Evolutionary conservation across 2,797 vertebrate species (phyloP).

Genomic region (Decapterus maruadsi): DNA sequence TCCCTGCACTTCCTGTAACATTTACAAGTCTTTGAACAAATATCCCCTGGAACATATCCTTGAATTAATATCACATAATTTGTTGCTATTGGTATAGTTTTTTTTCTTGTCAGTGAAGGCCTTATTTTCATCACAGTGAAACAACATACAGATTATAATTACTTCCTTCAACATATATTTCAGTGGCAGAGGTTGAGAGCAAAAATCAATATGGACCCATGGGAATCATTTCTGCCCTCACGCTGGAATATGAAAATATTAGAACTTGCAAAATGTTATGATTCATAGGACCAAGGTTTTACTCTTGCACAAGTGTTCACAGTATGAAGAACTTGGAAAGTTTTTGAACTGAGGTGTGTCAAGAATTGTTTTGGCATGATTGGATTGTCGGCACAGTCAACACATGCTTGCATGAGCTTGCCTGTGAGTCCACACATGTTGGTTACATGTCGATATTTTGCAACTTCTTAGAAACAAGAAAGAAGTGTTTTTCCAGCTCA

Average conservation of each 20-base stretch:
- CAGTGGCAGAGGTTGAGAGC: constrained; percentile 19
- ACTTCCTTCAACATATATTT: constrained; percentile 12
- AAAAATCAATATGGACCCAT: constrained; percentile 29
- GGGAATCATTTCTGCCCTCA: constrained; percentile 31
- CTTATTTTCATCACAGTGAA: constrained; percentile 25
- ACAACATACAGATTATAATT: constrained; percentile 28
- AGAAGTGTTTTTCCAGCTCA: constrained; percentile 19
- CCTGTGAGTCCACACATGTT: constrained; percentile 27
- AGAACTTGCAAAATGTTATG: constrained; percentile 34
- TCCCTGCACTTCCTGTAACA: constrained; percentile 28
- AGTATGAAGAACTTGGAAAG: background rate
- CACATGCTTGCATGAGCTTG: constrained; percentile 22
- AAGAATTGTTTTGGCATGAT: constrained; percentile 45
- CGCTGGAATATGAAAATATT: constrained; percentile 31
- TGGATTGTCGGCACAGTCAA: constrained; percentile 31
- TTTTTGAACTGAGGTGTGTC: constrained; percentile 10
- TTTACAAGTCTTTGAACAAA: constrained; percentile 32
- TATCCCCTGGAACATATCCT: constrained; percentile 9
- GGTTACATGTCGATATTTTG: constrained; percentile 37
- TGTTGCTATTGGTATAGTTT: constrained; percentile 2
- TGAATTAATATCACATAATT: constrained; percentile 27
- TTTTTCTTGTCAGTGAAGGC: background rate
- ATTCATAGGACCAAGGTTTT: constrained; percentile 7
- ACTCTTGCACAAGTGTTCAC: constrained; percentile 30
- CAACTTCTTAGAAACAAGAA: constrained; percentile 8